Conservation (phyloP, 2,888 invertebrate genomes). For the Apodemia zela region DNA sequence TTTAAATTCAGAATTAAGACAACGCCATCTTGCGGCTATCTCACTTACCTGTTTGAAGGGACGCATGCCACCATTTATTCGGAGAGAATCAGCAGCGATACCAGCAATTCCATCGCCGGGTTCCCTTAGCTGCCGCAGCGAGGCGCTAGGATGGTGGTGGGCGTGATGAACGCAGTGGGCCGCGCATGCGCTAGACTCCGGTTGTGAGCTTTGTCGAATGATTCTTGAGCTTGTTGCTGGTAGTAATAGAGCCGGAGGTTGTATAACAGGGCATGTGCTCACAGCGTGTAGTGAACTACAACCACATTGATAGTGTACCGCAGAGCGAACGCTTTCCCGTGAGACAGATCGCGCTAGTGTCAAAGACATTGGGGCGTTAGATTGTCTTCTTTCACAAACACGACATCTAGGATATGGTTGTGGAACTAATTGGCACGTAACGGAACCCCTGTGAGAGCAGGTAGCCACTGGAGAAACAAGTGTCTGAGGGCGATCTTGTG, state of each 20-base stretch:
- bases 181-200: conserved; percentile 86
- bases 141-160: conserved; percentile 89
- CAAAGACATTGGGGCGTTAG: conserved; percentile 87
- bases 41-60: conserved; percentile 95
- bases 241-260: conserved; percentile 86
- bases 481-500: conserved; percentile 75
- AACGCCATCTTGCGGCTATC: conserved; percentile 58
- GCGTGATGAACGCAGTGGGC: conserved; percentile 83
- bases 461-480: conserved; percentile 79
- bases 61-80: conserved; percentile 97
- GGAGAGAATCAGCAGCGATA: conserved; percentile 96
- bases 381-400: conserved; percentile 88
- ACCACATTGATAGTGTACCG: conserved; percentile 83
- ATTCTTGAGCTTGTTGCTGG: conserved; percentile 88
- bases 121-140: conserved; percentile 91
- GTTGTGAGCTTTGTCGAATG: conserved; percentile 93
- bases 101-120: conserved; percentile 94
- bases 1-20: background rate
- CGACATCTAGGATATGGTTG: conserved; percentile 83
- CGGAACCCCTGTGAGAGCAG: conserved; percentile 82
- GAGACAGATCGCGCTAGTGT: conserved; percentile 92
- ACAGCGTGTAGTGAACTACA: conserved; percentile 75
- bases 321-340: conserved; percentile 88
- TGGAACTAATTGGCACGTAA: conserved; percentile 84
- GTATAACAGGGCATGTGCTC: conserved; percentile 84